Percentiles rank a stretch among this genome's conserved stretches.
phyloP scores from a whole-genome alignment of 2,113 vertebrate species.

The Shinisaurus crocodilurus region DNA sequence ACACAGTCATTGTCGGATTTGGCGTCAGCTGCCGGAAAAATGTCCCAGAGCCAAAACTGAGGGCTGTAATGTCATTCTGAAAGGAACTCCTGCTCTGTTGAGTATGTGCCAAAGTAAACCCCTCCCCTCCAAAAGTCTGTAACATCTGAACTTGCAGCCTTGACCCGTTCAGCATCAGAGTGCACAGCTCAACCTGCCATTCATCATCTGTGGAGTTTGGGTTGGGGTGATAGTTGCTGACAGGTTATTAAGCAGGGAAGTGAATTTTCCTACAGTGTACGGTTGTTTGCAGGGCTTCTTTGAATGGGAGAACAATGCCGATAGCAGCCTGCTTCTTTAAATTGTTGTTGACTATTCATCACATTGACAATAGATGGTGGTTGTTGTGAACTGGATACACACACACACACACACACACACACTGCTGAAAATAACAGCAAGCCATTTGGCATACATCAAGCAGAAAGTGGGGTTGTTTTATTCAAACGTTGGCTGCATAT shows the following conservation, averaged over 20 bases:
- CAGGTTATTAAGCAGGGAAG: constrained; percentile 70
- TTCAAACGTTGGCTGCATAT: not conserved
- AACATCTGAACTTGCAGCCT: constrained; percentile 46
- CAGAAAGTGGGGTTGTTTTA: constrained; percentile 16
- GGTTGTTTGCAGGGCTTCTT: constrained; percentile 58
- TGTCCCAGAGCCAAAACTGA: constrained; percentile 41
- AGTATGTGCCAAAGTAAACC: constrained; percentile 35
- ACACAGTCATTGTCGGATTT: not conserved
- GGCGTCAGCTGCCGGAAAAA: rapidly evolving
- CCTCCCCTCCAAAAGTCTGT: constrained; percentile 13
- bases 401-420: not conserved
- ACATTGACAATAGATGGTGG: constrained; percentile 58
- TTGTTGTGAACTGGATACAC: constrained; percentile 50
- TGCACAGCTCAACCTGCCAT: constrained; percentile 65
- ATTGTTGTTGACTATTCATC: constrained; percentile 52
- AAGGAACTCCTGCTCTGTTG: constrained; percentile 59
- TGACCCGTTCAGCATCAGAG: constrained; percentile 51
- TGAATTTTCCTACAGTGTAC: constrained; percentile 63
- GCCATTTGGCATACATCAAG: not conserved
- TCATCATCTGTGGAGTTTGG: constrained; percentile 51
- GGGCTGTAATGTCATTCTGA: constrained; percentile 27
- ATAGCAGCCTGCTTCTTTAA: constrained; percentile 62
- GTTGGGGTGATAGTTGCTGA: constrained; percentile 64
- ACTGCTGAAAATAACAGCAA: constrained; percentile 56
- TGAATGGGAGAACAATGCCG: constrained; percentile 71